These are phyloP conservation scores for Cygnus olor DNA, from an alignment of 2,797 vertebrate genomes.

Conservation along the genomic window DNA sequence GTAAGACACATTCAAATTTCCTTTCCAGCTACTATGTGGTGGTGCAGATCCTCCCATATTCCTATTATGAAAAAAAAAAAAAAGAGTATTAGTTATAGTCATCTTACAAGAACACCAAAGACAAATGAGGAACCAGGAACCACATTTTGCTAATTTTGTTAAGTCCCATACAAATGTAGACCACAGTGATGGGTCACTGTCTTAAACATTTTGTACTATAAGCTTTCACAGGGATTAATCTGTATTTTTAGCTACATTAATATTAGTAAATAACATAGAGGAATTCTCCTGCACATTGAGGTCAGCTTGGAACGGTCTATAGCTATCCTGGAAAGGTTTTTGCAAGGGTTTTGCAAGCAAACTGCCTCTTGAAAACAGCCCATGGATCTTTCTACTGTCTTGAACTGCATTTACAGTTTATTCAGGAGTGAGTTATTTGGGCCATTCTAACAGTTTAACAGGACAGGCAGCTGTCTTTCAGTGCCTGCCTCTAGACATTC, in stretches of 20 bases:
- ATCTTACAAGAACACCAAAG: not conserved
- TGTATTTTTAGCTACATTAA: not conserved
- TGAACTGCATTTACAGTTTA: not conserved
- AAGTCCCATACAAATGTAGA: not conserved
- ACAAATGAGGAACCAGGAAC: not conserved
- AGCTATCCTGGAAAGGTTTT: not conserved
- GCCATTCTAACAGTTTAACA: not conserved
- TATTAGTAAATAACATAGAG: not conserved
- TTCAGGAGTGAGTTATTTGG: not conserved
- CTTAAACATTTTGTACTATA: not conserved
- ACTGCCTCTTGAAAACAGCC: not conserved
- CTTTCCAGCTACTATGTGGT: constrained; percentile 89
- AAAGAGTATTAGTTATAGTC: not conserved
- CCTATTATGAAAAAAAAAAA: constrained; percentile 73
- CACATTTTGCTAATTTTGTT: not conserved
- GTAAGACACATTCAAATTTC: constrained; percentile 89
- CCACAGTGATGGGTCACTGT: not conserved
- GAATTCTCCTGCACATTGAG: not conserved
- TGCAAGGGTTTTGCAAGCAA: not conserved
- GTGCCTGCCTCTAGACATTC: not conserved
- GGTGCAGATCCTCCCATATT: constrained; percentile 88
- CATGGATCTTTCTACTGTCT: not conserved
- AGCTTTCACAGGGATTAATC: not conserved
- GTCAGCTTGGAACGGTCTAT: not conserved
- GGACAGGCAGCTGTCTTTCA: not conserved